phyloP scores from a whole-genome alignment of 2,888 invertebrate genomes.

The Hyppa rectilinea region DNA sequence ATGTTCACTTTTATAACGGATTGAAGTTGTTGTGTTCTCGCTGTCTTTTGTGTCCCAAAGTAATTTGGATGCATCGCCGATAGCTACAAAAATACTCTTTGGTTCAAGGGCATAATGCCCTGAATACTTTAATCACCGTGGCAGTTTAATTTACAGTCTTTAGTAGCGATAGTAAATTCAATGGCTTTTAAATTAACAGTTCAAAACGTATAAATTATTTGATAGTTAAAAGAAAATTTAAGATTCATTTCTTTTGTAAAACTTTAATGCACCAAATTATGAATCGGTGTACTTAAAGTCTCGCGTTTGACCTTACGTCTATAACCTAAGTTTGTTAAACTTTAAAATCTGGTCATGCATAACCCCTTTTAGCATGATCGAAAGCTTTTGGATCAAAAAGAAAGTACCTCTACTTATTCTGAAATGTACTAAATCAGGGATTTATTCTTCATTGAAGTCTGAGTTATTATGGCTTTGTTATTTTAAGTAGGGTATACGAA shows the following conservation, averaged over 20 bases:
- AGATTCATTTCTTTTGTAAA: conserved; percentile 10
- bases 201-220: conserved; percentile 14
- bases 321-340: not conserved
- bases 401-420: not conserved
- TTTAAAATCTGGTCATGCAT: conserved; percentile 1
- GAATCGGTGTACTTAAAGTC: not conserved
- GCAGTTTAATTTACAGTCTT: conserved; percentile 30
- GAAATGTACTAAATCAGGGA: not conserved
- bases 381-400: conserved; percentile 8
- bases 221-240: not conserved
- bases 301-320: not conserved
- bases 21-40: conserved; percentile 35
- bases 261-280: conserved; percentile 14
- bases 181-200: conserved; percentile 10
- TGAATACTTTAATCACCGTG: conserved; percentile 22
- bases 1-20: conserved; percentile 1
- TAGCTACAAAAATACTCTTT: conserved; percentile 39
- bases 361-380: conserved; percentile 5
- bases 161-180: conserved; percentile 1
- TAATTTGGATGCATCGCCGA: conserved; percentile 27
- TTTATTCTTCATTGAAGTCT: conserved; percentile 12
- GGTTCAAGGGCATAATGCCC: conserved; percentile 45
- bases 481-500: conserved; percentile 33
- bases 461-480: conserved; percentile 22
- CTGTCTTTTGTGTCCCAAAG: conserved; percentile 31